Evolutionary conservation across 2,888 invertebrate species (phyloP).

Genomic region (Caenorhabditis auriculariae): DNA sequence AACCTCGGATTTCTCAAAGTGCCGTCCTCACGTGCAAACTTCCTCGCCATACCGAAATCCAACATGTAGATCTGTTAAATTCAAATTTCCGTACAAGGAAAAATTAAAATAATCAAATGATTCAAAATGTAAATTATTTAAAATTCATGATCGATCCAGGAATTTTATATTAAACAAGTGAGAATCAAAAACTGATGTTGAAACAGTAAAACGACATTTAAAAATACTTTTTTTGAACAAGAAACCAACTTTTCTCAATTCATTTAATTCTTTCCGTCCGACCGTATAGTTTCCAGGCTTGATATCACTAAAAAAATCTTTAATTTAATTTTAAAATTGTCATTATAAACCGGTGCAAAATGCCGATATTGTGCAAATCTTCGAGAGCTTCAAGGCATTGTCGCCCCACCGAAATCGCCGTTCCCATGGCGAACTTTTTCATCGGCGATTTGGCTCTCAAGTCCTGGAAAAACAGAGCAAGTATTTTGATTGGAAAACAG

Average conservation of each 20-base stretch:
- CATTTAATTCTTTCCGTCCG: conserved; percentile 37
- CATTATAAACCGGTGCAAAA: conserved; percentile 24
- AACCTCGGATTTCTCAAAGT: conserved; percentile 37
- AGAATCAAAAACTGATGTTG: background rate
- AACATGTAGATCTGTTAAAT: conserved; percentile 35
- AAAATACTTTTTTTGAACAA: background rate
- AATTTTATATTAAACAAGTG: background rate
- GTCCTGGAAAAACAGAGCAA: conserved; percentile 23
- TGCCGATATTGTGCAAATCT: conserved; percentile 43
- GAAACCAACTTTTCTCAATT: conserved; percentile 21
- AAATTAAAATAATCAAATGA: background rate
- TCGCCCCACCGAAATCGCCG: conserved; percentile 39
- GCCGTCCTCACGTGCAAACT: conserved; percentile 43
- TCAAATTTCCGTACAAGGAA: background rate
- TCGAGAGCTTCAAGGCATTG: conserved; percentile 45
- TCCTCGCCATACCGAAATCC: conserved; percentile 48
- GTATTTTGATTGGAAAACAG: too few species aligned
- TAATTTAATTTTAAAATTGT: too few species aligned
- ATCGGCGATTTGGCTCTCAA: conserved; percentile 26
- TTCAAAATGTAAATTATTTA: too few species aligned
- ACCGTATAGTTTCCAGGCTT: conserved; percentile 49
- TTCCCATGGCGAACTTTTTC: conserved; percentile 44
- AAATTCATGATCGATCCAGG: too few species aligned
- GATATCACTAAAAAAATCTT: conserved; percentile 35
- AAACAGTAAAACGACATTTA: too few species aligned